These are phyloP conservation scores for Acridotheres tristis DNA, from an alignment of 2,797 vertebrate genomes.

Conservation along the genomic window DNA sequence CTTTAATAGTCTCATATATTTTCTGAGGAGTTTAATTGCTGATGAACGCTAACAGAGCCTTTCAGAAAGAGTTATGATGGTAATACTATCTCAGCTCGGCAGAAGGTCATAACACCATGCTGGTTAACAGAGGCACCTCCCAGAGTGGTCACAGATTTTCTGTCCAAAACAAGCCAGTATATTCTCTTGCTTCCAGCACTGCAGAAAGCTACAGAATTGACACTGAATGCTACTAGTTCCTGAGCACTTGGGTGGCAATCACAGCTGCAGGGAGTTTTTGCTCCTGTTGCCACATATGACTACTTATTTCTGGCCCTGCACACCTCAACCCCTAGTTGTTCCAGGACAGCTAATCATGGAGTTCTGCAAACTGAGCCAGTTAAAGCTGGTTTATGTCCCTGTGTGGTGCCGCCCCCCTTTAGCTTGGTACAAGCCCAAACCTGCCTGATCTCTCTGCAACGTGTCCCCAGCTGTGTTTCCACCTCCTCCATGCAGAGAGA, in stretches of 20 bases:
- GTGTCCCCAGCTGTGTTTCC: not conserved
- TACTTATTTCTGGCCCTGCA: not conserved
- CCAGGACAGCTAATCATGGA: not conserved
- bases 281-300: not conserved
- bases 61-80: not conserved
- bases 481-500: not conserved
- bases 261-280: not conserved
- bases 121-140: not conserved
- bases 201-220: not conserved
- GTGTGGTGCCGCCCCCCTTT: not conserved
- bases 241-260: not conserved
- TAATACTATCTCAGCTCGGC: not conserved
- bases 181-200: not conserved
- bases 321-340: not conserved
- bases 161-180: not conserved
- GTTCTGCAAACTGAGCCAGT: not conserved
- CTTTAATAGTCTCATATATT: not conserved
- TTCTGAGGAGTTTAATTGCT: not conserved
- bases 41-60: not conserved
- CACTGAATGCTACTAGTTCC: not conserved
- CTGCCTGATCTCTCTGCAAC: accelerated
- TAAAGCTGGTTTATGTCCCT: not conserved
- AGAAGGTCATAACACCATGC: not conserved
- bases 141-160: not conserved
- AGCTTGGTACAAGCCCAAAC: not conserved